Evolutionary conservation across 2,797 vertebrate genomes (phyloP).

Genomic region (Sebastes umbrosus): DNA sequence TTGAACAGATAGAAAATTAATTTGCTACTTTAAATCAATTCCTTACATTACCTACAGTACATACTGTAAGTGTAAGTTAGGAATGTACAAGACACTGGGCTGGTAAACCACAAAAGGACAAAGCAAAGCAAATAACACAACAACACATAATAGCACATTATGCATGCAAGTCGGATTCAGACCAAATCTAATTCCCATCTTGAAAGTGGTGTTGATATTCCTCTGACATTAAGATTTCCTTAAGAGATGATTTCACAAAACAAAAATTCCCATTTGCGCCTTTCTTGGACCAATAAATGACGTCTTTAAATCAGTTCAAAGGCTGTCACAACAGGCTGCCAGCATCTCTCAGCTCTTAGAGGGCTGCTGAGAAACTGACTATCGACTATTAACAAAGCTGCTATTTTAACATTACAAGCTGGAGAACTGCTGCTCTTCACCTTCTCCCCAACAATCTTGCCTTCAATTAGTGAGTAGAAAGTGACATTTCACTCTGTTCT

Average conservation of each 20-base stretch:
- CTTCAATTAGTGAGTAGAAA: constrained; percentile 73
- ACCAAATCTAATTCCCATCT: constrained; percentile 29
- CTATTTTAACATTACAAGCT: constrained; percentile 58
- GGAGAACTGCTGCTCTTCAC: constrained; percentile 49
- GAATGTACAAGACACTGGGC: background rate
- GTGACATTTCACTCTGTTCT: constrained; percentile 70
- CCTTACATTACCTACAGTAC: background rate
- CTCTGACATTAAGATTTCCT: constrained; percentile 56
- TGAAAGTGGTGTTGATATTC: constrained; percentile 38
- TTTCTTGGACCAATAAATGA: constrained; percentile 49
- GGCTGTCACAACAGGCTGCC: constrained; percentile 46
- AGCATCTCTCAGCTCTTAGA: constrained; percentile 26
- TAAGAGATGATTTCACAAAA: constrained; percentile 49
- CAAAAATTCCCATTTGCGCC: constrained; percentile 26
- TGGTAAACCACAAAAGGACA: background rate
- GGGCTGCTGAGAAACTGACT: constrained; percentile 8
- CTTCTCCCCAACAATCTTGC: constrained; percentile 41
- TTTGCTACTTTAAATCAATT: background rate
- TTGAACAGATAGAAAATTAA: too few relatives aligned
- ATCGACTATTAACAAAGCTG: constrained; percentile 48
- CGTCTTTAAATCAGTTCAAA: constrained; percentile 48
- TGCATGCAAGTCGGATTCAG: background rate
- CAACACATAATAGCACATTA: constrained; percentile 27
- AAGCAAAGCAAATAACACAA: constrained; percentile 15
- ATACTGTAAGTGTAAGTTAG: background rate